These are phyloP conservation scores for Rhyacophila brunnea DNA, from an alignment of 1,140 invertebrate species.

Conservation along the genomic window DNA sequence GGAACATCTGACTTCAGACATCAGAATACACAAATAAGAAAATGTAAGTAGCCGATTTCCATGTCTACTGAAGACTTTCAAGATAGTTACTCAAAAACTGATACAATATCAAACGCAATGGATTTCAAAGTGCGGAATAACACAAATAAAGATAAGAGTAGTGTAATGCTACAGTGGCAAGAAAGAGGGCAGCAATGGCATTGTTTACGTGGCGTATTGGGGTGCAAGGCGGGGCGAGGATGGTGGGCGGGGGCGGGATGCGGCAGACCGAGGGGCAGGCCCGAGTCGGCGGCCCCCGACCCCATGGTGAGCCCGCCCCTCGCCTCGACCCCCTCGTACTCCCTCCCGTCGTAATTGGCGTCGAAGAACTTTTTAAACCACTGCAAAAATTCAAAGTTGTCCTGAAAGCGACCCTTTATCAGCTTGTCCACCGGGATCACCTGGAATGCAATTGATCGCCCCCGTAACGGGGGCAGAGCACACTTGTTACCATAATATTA, in stretches of 20 bases:
- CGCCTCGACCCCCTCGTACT: constrained; percentile 89
- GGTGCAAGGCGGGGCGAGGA: constrained; percentile 39
- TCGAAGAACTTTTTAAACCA: constrained; percentile 99
- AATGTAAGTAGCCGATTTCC: too few relatives aligned
- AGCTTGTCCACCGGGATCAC: constrained; percentile 96
- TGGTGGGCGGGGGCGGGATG: constrained; percentile 35
- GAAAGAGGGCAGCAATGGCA: not conserved
- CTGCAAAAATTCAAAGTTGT: constrained; percentile 99
- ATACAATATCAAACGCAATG: too few relatives aligned
- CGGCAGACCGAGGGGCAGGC: constrained; percentile 31
- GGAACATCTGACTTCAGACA: too few relatives aligned
- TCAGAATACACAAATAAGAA: too few relatives aligned
- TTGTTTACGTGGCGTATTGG: constrained; percentile 48
- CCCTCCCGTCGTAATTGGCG: constrained; percentile 95
- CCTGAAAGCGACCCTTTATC: constrained; percentile 97
- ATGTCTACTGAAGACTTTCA: too few relatives aligned
- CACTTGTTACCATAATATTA: too few relatives aligned
- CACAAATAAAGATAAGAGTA: too few relatives aligned
- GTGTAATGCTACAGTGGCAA: not conserved
- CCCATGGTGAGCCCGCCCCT: constrained; percentile 57
- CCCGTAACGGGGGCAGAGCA: not conserved
- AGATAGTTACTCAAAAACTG: too few relatives aligned
- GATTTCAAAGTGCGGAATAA: too few relatives aligned
- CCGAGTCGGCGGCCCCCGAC: constrained; percentile 46
- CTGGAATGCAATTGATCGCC: constrained; percentile 53